phyloP scores from a whole-genome alignment of 2,113 vertebrate species.

The Odobenus rosmarus region DNA sequence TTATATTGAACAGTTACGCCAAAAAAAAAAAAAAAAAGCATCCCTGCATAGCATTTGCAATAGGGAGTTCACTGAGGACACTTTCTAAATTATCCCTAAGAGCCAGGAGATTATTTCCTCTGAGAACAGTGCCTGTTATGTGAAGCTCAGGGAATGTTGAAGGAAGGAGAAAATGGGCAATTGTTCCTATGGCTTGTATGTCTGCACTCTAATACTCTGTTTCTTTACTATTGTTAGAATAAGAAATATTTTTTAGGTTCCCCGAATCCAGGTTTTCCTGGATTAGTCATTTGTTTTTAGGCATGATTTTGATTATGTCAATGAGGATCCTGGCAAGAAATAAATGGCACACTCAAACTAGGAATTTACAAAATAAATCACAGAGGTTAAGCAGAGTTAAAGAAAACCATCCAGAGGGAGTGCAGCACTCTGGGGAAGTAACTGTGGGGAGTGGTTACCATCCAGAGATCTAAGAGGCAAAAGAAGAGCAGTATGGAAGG shows the following conservation, averaged over 20 bases:
- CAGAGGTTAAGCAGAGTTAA: background rate
- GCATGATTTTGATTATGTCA: background rate
- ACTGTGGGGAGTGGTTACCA: background rate
- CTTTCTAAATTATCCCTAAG: background rate
- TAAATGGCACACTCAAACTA: background rate
- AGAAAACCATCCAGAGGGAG: background rate
- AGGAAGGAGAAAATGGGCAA: background rate
- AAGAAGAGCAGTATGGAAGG: background rate
- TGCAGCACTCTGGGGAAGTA: background rate
- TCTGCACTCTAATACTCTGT: background rate
- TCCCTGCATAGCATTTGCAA: background rate
- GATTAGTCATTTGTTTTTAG: slow-evolving; percentile 5
- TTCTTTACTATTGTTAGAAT: background rate
- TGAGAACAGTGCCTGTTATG: background rate
- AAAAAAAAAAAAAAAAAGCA: background rate
- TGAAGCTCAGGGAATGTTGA: background rate
- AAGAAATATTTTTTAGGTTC: background rate
- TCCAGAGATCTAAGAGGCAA: no score
- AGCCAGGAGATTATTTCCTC: background rate
- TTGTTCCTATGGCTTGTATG: background rate
- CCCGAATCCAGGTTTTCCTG: background rate
- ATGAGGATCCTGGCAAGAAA: background rate
- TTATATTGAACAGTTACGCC: background rate
- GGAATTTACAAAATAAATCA: background rate
- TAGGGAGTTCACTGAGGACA: background rate